These are phyloP conservation scores for Phalanger gymnotis DNA, from an alignment of 2,797 vertebrate genomes.

Conservation along the genomic window DNA sequence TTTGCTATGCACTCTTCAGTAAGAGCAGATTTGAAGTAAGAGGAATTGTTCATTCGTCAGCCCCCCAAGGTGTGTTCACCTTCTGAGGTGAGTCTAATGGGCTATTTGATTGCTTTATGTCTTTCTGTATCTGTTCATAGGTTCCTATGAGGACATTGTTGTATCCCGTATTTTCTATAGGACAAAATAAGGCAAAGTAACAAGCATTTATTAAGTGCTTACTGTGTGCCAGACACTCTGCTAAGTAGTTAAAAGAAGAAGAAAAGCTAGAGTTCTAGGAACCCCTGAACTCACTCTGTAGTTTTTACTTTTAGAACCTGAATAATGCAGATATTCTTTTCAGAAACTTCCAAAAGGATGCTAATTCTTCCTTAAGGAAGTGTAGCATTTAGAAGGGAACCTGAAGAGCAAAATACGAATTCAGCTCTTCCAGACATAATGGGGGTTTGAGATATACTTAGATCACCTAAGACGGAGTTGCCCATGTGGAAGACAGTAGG, in stretches of 20 bases:
- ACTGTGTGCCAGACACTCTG: too few species aligned
- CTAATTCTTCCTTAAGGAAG: not conserved
- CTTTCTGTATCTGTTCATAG: not conserved
- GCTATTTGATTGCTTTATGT: not conserved
- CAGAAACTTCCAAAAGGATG: not conserved
- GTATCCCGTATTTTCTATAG: not conserved
- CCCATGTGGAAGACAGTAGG: not conserved
- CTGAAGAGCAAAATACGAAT: rapidly evolving
- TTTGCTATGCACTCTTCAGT: not conserved
- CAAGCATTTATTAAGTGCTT: too few species aligned
- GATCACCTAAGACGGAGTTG: not conserved
- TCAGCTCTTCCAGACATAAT: not conserved
- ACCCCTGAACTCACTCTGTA: not conserved
- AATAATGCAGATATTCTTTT: not conserved
- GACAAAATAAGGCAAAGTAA: not conserved
- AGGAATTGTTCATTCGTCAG: not conserved
- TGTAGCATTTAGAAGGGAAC: not conserved
- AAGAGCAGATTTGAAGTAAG: not conserved
- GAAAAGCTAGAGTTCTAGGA: not conserved
- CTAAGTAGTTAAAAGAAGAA: not conserved
- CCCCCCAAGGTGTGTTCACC: not conserved
- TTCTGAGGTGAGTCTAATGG: not conserved
- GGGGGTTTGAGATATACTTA: not conserved
- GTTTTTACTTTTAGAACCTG: not conserved
- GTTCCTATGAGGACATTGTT: not conserved